phyloP scores from a whole-genome alignment of 2,113 vertebrate genomes.

The Pedetes capensis region DNA sequence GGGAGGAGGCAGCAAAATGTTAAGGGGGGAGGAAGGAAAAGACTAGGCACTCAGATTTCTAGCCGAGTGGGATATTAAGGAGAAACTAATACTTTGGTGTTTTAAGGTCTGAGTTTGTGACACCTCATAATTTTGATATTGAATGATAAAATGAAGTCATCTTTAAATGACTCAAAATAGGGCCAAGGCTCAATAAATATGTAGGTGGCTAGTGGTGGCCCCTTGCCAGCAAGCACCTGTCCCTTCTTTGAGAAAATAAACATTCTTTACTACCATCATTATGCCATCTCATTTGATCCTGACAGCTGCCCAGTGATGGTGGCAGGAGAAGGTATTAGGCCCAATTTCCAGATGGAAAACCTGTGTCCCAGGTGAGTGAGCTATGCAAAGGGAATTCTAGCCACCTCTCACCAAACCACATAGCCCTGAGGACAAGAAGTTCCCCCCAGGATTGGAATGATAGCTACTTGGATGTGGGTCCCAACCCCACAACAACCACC shows the following conservation, averaged over 20 bases:
- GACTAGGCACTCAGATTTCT: slow-evolving; percentile 61
- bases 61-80: slow-evolving; percentile 67
- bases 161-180: slow-evolving; percentile 54
- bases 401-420: neutral
- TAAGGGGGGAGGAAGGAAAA: neutral
- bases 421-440: neutral
- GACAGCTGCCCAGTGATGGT: neutral
- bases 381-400: neutral
- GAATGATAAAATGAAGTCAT: slow-evolving; percentile 52
- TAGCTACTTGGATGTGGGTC: neutral
- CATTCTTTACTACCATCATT: neutral
- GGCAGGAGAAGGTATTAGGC: neutral
- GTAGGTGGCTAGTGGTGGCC: neutral
- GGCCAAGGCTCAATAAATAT: neutral
- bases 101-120: slow-evolving; percentile 59
- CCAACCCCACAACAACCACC: no score
- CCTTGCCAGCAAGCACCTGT: neutral
- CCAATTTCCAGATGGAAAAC: neutral
- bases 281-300: neutral
- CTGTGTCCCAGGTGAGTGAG: neutral
- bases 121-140: slow-evolving; percentile 21
- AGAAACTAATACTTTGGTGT: slow-evolving; percentile 68
- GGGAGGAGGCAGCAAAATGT: slow-evolving; percentile 22
- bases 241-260: neutral
- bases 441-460: neutral